phyloP scores from a whole-genome alignment of 2,888 invertebrate genomes.

The Callyntrura sp. region DNA sequence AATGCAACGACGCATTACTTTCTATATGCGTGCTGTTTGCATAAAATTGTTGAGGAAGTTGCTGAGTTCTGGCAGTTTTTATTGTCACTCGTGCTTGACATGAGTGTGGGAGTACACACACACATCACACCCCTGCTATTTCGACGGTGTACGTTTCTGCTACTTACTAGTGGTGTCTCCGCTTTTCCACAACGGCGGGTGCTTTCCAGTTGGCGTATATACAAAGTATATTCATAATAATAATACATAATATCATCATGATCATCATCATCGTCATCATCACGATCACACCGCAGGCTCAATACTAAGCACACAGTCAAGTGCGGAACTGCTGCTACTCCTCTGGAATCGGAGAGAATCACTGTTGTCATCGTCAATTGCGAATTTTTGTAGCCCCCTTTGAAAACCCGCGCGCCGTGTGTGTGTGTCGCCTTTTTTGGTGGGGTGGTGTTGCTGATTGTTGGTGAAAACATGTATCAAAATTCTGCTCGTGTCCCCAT shows the following conservation, averaged over 20 bases:
- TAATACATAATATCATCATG: conserved; percentile 33
- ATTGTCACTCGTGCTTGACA: conserved; percentile 73
- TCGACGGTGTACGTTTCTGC: too few relatives aligned
- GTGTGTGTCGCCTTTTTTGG: neutral
- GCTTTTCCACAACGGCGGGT: neutral
- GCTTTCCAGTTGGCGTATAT: conserved; percentile 34
- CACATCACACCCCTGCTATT: too few relatives aligned
- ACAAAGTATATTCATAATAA: too few relatives aligned
- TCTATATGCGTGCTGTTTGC: conserved; percentile 45
- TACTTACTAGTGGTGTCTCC: neutral
- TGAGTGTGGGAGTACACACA: conserved; percentile 10
- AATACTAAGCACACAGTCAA: neutral
- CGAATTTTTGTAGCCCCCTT: conserved; percentile 40
- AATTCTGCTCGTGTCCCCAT: conserved; percentile 37
- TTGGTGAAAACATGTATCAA: conserved; percentile 24
- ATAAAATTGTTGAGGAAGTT: conserved; percentile 20
- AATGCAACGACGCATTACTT: conserved; percentile 50
- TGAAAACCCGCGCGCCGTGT: neutral
- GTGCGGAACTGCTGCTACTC: too few relatives aligned
- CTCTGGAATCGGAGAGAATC: neutral
- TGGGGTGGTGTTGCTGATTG: neutral
- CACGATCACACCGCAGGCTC: neutral
- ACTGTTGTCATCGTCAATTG: conserved; percentile 34
- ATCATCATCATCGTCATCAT: conserved; percentile 36
- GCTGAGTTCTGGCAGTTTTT: conserved; percentile 10